These are phyloP conservation scores for Zaprionus camerounensis DNA, from an alignment of 1,140 invertebrate genomes.

Conservation along the genomic window DNA sequence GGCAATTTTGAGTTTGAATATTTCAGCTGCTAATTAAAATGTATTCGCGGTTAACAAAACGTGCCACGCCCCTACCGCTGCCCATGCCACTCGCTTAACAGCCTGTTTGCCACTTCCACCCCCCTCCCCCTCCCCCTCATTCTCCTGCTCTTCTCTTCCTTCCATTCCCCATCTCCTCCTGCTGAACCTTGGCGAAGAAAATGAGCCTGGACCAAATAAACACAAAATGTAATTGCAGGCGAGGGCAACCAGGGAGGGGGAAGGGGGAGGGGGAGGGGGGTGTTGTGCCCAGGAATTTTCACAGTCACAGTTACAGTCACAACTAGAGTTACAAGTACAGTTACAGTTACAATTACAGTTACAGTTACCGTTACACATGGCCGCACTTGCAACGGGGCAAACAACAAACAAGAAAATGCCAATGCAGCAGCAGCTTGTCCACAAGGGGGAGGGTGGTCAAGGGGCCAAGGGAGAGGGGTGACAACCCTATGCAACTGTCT, in stretches of 20 bases:
- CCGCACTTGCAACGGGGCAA: slow-evolving; percentile 36
- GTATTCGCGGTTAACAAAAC: slow-evolving; percentile 81
- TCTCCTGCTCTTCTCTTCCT: no score
- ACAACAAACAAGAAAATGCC: slow-evolving; percentile 45
- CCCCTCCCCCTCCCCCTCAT: background rate
- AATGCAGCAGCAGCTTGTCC: slow-evolving; percentile 4
- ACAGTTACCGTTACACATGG: slow-evolving; percentile 35
- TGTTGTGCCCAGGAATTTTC: slow-evolving; percentile 6
- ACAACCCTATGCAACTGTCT: background rate
- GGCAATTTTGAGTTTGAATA: slow-evolving; percentile 80
- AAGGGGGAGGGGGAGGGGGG: background rate
- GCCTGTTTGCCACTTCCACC: background rate
- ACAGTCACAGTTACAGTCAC: background rate
- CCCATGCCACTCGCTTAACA: background rate
- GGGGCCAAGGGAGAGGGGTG: background rate
- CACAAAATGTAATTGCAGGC: slow-evolving; percentile 72
- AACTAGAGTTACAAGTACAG: slow-evolving; percentile 26
- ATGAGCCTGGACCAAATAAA: slow-evolving; percentile 63
- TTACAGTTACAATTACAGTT: slow-evolving; percentile 23
- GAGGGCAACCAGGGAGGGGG: background rate
- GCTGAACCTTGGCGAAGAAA: slow-evolving; percentile 23
- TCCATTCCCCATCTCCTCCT: background rate
- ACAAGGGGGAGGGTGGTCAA: no score
- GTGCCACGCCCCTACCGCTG: slow-evolving; percentile 4
- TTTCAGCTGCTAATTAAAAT: slow-evolving; percentile 81